Base-by-base conservation (phyloP, 2,797 vertebrate species). In the Cirrhinus mrigala region DNA sequence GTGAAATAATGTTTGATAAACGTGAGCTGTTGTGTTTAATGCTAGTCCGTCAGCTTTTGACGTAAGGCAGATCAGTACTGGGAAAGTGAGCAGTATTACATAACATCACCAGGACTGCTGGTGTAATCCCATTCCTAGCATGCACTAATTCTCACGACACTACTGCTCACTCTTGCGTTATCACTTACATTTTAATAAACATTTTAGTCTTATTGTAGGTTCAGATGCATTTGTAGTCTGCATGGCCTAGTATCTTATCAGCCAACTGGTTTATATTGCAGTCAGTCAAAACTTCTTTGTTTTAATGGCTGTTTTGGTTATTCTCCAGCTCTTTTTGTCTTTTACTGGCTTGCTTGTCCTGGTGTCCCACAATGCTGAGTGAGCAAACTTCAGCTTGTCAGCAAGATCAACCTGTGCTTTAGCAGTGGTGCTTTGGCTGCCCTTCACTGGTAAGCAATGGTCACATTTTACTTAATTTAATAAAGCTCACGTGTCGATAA, bases 281-380 rank as follows among this genome's bases (percentile, higher is more conserved):
- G 1, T n/a, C 20, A 33, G n/a, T 66, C 16, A 58, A 29, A 48
- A 2, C 40, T 40, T 20, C 3, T 33, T 33, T 44, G 29, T 50
- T 68, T 50, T 70, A 46, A 69, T 71, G 24, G 6, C 27, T 74
- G 3, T 24, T 29, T 81, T 73, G 68, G 24, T 87, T 82, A 11
- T 46, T 81, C 73, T 77, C 24, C 64, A 88, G 88, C 52, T 50
- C 16, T 75, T 11, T 70, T 18, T n/a, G 24, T 24, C 27, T 80
- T 60, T 29, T 70, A 29, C 76, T 46, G 69, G 12, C 60, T 76
- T 40, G 11, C 50, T 81, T 2, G 44, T 73, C 50, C 44, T 15
- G n/a, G 58, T 80, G 46, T 74, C 37, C 50, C 82, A 88, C 81
- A 80, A 89, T 90, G 88, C 79, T 78, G 46, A 75, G 16, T 50